Conservation (phyloP, 2,113 vertebrate genomes). For the Lucifuga dentata region DNA sequence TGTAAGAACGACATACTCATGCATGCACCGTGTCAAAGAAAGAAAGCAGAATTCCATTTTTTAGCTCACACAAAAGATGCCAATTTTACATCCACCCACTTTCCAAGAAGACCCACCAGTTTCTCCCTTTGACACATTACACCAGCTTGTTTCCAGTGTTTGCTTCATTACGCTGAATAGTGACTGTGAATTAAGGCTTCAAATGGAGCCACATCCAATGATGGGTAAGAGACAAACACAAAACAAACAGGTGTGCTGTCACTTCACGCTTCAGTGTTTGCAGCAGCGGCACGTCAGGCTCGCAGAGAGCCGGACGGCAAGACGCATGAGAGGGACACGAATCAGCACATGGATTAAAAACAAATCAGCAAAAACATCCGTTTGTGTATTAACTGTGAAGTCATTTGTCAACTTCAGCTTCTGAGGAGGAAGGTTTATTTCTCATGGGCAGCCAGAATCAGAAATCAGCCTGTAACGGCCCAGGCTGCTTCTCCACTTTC, state of each 20-base stretch:
- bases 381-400: slow-evolving; percentile 22
- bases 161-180: slow-evolving; percentile 49
- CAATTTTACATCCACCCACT: slow-evolving; percentile 15
- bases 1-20: background rate
- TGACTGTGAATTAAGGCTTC: slow-evolving; percentile 48
- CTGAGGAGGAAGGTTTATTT: slow-evolving; percentile 40
- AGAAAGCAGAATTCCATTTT: slow-evolving; percentile 1
- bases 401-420: no score
- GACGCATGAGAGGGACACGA: slow-evolving; percentile 38
- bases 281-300: slow-evolving; percentile 33
- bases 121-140: background rate
- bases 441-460: slow-evolving; percentile 16
- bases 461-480: slow-evolving; percentile 52
- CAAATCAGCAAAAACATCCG: slow-evolving; percentile 58
- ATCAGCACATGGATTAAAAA: slow-evolving; percentile 45
- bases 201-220: slow-evolving; percentile 64
- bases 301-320: slow-evolving; percentile 23
- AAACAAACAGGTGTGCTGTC: slow-evolving; percentile 72
- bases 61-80: slow-evolving; percentile 24
- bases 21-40: background rate
- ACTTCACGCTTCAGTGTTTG: slow-evolving; percentile 42
- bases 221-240: slow-evolving; percentile 56
- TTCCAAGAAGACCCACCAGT: slow-evolving; percentile 14
- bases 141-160: slow-evolving; percentile 24
- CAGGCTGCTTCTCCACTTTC: background rate